Base-by-base conservation (phyloP, 2,888 invertebrate genomes). In the Archaeoteleia sp. region DNA sequence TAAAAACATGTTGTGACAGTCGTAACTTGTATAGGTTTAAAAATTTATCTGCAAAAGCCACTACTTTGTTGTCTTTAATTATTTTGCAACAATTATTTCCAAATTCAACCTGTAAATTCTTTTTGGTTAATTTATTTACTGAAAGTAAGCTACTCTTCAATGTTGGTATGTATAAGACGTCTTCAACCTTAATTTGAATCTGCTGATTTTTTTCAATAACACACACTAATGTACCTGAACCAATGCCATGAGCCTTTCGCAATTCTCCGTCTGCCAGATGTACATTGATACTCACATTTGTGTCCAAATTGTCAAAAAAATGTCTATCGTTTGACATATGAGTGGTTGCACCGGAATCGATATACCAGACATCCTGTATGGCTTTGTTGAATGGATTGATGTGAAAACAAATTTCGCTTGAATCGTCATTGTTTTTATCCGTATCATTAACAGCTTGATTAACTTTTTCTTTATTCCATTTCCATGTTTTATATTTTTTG, bases 281-380 rank as follows among this genome's bases (percentile, higher is more conserved):
- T 7, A 61, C 65, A 10, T 27, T 15, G 1, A 49, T 42, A 15
- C 42, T 49, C 6, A 9, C 29, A 7, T 9, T 37, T 3, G 25
- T 13, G 9, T 66, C 20, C 1, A 48, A 34, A 6, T 27, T 8
- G 0, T 30, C 17, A 34, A 70, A 70, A 35, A 67, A 63, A 6
- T 34, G 25, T 34, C 42, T 32, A 27, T 49, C 9, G 4, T 49
- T 61, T 8, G 49, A 48, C 70, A 71, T 72, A 39, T 74, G 70
- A 23, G 49, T 67, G 2, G 71, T 71, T 8, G 73, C 72, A 14
- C 68, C 70, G 9, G 69, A 73, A 23, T 71, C 70, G 0, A 73
- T 13, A 9, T 34, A 54, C 71, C 67, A 71, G 6, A 8, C 10
- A 30, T 45, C 23, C 7, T 9, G 5, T 7, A 9, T 2, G 45